Base-by-base conservation (phyloP, 2,797 vertebrate genomes). In the Xyrichtys novacula region DNA sequence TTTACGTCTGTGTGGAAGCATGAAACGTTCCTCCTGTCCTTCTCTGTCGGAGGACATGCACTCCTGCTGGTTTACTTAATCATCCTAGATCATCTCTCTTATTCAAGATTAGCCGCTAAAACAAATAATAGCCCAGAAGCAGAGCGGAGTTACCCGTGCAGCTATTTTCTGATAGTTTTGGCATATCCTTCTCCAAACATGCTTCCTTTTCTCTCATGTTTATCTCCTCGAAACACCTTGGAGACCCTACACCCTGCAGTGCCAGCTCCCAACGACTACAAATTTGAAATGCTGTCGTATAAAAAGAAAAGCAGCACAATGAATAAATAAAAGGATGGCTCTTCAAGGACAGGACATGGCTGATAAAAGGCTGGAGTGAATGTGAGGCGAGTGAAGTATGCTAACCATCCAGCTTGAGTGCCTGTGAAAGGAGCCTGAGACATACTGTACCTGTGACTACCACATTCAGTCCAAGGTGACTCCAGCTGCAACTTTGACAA, bases 211-310 rank as follows among this genome's bases (percentile, higher is more conserved):
- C 56, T 23, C 71, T 71, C 11, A 0, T 60, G 54, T 82, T 85
- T 79, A 83, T 86, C 82, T 81, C 71, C 74, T 61, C 22, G 26
- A 69, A 84, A 72, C 78, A 80, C 74, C 66, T 85, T 76, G 48
- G 61, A 75, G 65, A 71, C 20, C 22, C 17, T 38, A 34, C 43
- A 32, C 20, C 53, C 16, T n/a, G n/a, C n/a, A 47, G 53, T 55
- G 54, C 25, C 28, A 53, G 32, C 68, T 58, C 49, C 60, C 46
- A 78, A 61, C 83, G 42, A 50, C 28, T 25, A 40, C 55, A 67
- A 61, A 75, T 73, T 61, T 42, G 46, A 78, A 76, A 60, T 67
- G 39, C 46, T 65, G 49, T 78, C 59, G 66, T 60, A 20, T 70
- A 52, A 63, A 72, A 71, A 66, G 23, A 61, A 65, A 76, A 68